Evolutionary conservation across 2,797 vertebrate species (phyloP).

Genomic region (Smutsia temminckii): DNA sequence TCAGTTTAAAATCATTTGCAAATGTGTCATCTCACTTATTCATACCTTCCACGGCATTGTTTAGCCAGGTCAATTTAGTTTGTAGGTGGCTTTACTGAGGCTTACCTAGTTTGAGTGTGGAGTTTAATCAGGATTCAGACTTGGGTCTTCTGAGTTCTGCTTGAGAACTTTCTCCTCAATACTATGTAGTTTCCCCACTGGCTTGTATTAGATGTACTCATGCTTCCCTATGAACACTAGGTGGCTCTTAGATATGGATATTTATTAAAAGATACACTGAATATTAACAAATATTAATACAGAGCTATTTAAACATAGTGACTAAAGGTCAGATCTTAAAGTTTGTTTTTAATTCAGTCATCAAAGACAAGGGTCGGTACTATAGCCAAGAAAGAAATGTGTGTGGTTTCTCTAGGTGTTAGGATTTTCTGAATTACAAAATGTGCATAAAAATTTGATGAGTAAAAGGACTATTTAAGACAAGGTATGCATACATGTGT

Average conservation of each 20-base stretch:
- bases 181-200: not conserved
- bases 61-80: not conserved
- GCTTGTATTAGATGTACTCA: not conserved
- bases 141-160: not conserved
- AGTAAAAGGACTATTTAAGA: not conserved
- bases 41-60: not conserved
- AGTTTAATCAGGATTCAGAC: not conserved
- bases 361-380: not conserved
- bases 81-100: not conserved
- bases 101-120: not conserved
- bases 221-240: not conserved
- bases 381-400: not conserved
- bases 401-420: not conserved
- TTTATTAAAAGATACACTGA: not conserved
- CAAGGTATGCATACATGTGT: not conserved
- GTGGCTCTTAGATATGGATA: not conserved
- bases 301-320: not conserved
- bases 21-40: not conserved
- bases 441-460: not conserved
- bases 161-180: not conserved
- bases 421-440: not conserved
- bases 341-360: not conserved
- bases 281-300: not conserved
- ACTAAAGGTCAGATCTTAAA: not conserved
- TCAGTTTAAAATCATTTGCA: constrained; percentile 28